Evolutionary conservation across 35 echinoderm and acorn worm species (phyloP), one percentile per base, ranked within the genome.

Genomic region (Anneissia japonica): DNA sequence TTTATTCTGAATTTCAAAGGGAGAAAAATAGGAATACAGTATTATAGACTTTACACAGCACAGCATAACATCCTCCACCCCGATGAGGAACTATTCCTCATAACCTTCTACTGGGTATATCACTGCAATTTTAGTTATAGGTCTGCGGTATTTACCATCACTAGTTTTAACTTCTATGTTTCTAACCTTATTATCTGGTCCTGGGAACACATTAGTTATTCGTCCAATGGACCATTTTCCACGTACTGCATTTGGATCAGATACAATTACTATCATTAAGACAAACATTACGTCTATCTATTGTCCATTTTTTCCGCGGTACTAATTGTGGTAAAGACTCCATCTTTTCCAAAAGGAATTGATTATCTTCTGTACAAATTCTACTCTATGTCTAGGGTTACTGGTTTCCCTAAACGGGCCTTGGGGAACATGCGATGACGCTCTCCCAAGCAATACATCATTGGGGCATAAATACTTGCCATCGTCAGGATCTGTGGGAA

Each of bases 331-430:
- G 91, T 26, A 89, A 32, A 21, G 29, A 85, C 82, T 46, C 82
- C 37, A 34, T 30, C 91, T 87, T 82, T 89, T 41, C 87, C 87
- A 89, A 32, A 89, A 88, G 17, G 91, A 84, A 79, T 93, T 80
- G 1, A 89, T 76, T 19, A 93, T 89, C 72, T 76, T 84, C 72
- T 89, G 91, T 1, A 94, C 85, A 75, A 94, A 94, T 81, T 94
- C 85, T 35, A 89, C 88, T 64, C 51, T 34, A 34, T 91, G 77
- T 46, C 46, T 88, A 0, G 85, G 87, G 37, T 88, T 88, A 3
- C 39, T 78, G 7, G 91, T 93, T 34, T 84, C 78, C 75, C 41
- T 43, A 36, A 93, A 89, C 32, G 91, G 82, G 43, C 86, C 86
- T 82, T 90, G 91, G 3, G 86, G 86, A 64, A 84, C 81, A 5